Base-by-base conservation (phyloP, 2,113 vertebrate genomes). In the Sialia sialis region DNA sequence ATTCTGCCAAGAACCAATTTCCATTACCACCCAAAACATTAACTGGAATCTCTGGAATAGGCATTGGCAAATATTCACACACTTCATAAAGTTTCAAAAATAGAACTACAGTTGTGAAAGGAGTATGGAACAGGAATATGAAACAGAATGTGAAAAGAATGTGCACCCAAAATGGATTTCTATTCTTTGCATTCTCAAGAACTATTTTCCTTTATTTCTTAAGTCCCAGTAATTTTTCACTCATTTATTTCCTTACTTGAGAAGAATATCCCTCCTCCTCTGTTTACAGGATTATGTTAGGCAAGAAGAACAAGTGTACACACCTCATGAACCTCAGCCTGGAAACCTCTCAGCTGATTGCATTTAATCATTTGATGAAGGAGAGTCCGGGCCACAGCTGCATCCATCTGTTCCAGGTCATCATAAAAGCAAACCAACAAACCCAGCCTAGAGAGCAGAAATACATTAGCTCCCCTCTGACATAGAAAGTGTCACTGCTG, bases 311-410 rank as follows among this genome's bases (percentile, higher is more conserved):
- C 2, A 7, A 59, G 17, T 21, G 7, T 22, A 88, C 59, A 44
- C 80, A 98, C 98, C 98, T 98, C 97, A 60, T 98, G 98, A 62
- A 98, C 94, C 3, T 93, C 62, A 0, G 98, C 96, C 72, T 97
- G 98, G 94, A 97, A 98, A 68, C 97, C 97, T 90, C 79, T 90
- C 77, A 98, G 84, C 1, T 86, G 98, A 95, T 96, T 97, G 96
- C 98, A 98, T 91, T 98, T 98, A 69, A 98, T 98, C 97, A 98
- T 98, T 90, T 98, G 98, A 70, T 98, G 98, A 66, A 98, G 98
- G 20, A 98, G 95, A 64, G 97, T 97, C 49, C 74, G 97, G 34
- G 98, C 98, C 70, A 98, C 86, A 10, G 69, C 32, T 3, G 97
- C 84, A 10, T 98, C 98, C 93, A 98, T 96, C 89, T 97, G 82